A percentile compares a stretch with the other conserved stretches of the same genome.
Evolutionary conservation across 2,113 vertebrate species (phyloP).

Genomic region (Cochlearius cochlearius): DNA sequence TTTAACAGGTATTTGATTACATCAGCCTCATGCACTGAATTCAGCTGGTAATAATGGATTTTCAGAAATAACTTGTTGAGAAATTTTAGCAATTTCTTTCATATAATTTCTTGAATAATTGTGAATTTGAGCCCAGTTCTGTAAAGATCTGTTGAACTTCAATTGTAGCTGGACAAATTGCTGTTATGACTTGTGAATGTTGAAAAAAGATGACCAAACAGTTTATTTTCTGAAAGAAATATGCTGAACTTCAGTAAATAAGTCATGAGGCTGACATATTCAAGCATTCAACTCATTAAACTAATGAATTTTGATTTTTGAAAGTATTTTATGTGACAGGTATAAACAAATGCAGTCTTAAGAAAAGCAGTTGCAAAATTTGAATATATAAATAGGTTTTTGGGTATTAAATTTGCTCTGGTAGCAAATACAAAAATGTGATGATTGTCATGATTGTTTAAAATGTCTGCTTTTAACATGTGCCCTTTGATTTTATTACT

Average conservation of each 20-base stretch:
- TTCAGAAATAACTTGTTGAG: not conserved
- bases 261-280: not conserved
- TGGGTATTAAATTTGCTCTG: not conserved
- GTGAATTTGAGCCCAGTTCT: not conserved
- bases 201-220: not conserved
- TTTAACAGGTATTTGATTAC: not conserved
- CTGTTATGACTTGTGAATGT: not conserved
- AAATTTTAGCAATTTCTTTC: not conserved
- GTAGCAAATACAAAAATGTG: not conserved
- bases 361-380: not conserved
- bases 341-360: not conserved
- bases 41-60: not conserved
- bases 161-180: not conserved
- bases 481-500: not conserved
- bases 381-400: not conserved
- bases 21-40: not conserved
- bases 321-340: not conserved
- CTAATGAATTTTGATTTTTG: not conserved
- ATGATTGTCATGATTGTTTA: not conserved
- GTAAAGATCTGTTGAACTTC: not conserved
- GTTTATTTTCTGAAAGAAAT: not conserved
- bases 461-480: not conserved
- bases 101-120: not conserved
- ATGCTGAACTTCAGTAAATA: not conserved
- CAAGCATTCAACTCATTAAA: not conserved